Base-by-base conservation (phyloP, 2,797 vertebrate genomes). In the Enteromius unitaeniatus region DNA sequence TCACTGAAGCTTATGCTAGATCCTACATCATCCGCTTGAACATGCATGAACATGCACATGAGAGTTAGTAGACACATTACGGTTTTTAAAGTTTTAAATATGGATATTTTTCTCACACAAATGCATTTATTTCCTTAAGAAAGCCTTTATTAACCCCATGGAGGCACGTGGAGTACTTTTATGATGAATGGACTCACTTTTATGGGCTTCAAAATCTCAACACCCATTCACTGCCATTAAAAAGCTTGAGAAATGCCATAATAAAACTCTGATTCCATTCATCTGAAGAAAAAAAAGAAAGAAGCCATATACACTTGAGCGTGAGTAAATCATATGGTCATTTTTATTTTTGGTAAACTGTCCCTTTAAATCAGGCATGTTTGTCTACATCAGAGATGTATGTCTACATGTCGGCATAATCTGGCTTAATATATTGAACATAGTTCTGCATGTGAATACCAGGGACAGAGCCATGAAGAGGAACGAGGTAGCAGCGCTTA, bases 371-470 rank as follows among this genome's bases (percentile, higher is more conserved):
- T 69, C 37, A 62, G 40, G 42, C 21, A n/a, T 60, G 45, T 51
- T n/a, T n/a, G n/a, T n/a, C n/a, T n/a, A n/a, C n/a, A n/a, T n/a
- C n/a, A n/a, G 64, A 19, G 28, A 64, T 65, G 4, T 31, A 60
- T 81, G 26, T 31, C 42, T 78, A 49, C 31, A 78, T 49, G 13
- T 73, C 3, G 14, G 69, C 37, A 74, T 64, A 73, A 81, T 31
- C 26, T 70, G 68, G 42, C 42, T 31, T 31, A 34, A 73, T 64
- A n/a, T 64, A 31, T 55, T 42, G 40, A 23, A 31, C 69, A 47
- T 47, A 26, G 47, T 49, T 49, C 72, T 40, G 60, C 60, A 23
- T 81, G 68, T 73, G 34, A 70, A 73, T 45, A 81, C 10, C 68
- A 62, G 40, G 19, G 69, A 64, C 69, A 65, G 6, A 75, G 34